These are phyloP conservation scores for Lissonota sp. DNA, from an alignment of 2,888 invertebrate genomes.

Conservation along the genomic window DNA sequence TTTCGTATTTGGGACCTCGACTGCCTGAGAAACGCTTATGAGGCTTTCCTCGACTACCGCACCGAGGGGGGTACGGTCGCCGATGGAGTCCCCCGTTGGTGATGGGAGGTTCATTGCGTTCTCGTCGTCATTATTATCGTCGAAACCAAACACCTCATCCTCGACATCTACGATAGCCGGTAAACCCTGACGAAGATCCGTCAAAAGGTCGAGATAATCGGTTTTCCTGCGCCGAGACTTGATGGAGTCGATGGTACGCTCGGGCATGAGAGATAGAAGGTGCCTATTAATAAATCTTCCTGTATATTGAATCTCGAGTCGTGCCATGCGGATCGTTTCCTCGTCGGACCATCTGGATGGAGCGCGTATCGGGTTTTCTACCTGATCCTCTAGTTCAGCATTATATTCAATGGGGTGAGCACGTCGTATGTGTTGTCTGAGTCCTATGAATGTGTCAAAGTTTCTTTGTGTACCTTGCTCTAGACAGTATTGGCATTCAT, in stretches of 20 bases:
- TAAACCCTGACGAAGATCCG: neutral
- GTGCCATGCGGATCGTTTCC: too few species aligned
- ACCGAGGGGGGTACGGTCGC: too few species aligned
- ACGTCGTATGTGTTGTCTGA: neutral
- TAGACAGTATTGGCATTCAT: too few species aligned
- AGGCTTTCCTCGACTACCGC: too few species aligned
- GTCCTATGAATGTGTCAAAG: neutral
- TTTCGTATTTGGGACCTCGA: too few species aligned
- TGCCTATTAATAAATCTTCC: too few species aligned
- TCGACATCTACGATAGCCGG: neutral
- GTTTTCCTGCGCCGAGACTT: neutral
- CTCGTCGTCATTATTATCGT: too few species aligned
- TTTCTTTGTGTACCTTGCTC: neutral
- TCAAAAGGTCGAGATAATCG: constrained; percentile 5
- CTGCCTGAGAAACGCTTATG: too few species aligned
- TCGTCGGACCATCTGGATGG: too few species aligned
- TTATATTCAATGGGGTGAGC: constrained; percentile 1
- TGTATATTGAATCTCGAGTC: too few species aligned
- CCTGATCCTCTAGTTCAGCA: neutral
- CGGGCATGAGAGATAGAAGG: neutral
- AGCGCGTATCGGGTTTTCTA: neutral
- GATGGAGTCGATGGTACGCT: neutral
- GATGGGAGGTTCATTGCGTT: too few species aligned
- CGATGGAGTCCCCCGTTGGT: too few species aligned
- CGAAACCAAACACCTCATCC: neutral